Evolutionary conservation across 2,113 vertebrate genomes (phyloP).

Genomic region (Prionailurus bengalensis): DNA sequence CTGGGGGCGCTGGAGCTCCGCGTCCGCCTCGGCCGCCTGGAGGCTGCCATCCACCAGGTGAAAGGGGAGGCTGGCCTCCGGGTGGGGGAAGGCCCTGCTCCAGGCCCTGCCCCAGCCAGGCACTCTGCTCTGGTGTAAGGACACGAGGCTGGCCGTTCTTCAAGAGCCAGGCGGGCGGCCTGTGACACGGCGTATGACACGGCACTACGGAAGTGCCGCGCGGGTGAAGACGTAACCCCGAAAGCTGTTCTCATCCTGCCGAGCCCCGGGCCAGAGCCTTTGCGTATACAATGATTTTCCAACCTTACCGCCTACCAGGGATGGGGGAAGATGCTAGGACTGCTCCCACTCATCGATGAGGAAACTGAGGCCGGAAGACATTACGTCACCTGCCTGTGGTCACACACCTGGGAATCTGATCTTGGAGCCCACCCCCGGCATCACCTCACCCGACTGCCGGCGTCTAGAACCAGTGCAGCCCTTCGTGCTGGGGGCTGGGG

Average conservation of each 20-base stretch:
- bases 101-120: not conserved
- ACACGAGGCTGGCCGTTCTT: not conserved
- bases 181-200: too few species aligned
- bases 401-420: not conserved
- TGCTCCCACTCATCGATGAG: not conserved
- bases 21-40: conserved; percentile 87
- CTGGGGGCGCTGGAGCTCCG: conserved; percentile 92
- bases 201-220: fast-evolving
- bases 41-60: conserved; percentile 90
- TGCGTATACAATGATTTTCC: not conserved
- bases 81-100: not conserved
- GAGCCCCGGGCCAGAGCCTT: not conserved
- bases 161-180: not conserved
- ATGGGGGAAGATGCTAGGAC: not conserved
- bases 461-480: fast-evolving
- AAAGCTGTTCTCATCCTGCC: not conserved
- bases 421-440: not conserved
- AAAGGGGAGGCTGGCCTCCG: not conserved
- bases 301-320: not conserved
- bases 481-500: fast-evolving
- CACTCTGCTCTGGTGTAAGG: not conserved
- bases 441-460: not conserved
- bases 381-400: not conserved
- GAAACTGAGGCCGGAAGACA: not conserved
- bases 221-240: not conserved